phyloP scores from a whole-genome alignment of 2,797 vertebrate species.

The Melanogrammus aeglefinus region DNA sequence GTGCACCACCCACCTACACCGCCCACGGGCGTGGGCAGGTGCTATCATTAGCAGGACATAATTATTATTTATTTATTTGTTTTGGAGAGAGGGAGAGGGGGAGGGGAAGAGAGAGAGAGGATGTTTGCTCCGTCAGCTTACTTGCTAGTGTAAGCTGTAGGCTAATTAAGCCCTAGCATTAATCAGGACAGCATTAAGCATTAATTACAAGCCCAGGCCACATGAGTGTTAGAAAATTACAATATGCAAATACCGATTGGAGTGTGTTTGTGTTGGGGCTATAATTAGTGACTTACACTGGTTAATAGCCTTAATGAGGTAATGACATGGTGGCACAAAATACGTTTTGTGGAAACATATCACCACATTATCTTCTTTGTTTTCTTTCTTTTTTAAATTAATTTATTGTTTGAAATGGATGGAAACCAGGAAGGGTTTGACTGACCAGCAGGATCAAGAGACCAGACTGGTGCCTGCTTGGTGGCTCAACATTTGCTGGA shows the following conservation, averaged over 20 bases:
- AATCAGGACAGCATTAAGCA: slow-evolving; percentile 49
- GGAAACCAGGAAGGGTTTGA: too few species aligned
- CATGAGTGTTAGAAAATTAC: slow-evolving; percentile 18
- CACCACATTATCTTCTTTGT: too few species aligned
- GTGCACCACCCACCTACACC: background rate
- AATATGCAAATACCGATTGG: slow-evolving; percentile 30
- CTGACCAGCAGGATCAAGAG: too few species aligned
- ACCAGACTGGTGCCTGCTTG: too few species aligned
- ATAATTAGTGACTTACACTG: background rate
- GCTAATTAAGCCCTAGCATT: slow-evolving; percentile 34
- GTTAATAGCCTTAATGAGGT: background rate
- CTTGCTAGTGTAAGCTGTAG: slow-evolving; percentile 46
- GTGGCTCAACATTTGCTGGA: too few species aligned
- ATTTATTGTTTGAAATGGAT: too few species aligned
- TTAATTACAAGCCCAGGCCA: slow-evolving; percentile 45
- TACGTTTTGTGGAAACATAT: background rate
- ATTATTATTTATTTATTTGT: too few species aligned
- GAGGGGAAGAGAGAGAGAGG: background rate
- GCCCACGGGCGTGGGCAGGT: background rate
- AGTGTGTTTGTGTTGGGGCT: slow-evolving; percentile 7
- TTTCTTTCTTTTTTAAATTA: too few species aligned
- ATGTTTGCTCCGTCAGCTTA: too few species aligned
- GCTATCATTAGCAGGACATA: background rate
- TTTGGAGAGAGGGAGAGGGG: background rate
- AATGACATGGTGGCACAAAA: background rate